A percentile compares a stretch with the other conserved stretches of the same genome.
phyloP scores from a whole-genome alignment of 2,888 invertebrate species.

The Strigamia transsilvanica region DNA sequence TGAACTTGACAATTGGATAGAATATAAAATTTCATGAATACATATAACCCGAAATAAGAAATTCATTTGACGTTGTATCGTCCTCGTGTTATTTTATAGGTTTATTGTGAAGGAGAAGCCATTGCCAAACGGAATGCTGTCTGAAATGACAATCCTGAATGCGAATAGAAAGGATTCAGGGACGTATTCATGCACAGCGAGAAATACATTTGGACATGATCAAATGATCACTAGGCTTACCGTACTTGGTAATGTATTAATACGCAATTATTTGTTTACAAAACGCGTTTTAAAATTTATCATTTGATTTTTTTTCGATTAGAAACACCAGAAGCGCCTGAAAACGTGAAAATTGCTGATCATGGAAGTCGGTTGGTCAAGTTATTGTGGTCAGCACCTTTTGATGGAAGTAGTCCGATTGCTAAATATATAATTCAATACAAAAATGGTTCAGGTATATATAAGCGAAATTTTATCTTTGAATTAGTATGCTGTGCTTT shows the following conservation, averaged over 20 bases:
- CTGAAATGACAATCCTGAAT: conserved; percentile 54
- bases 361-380: conserved; percentile 61
- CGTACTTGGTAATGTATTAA: conserved; percentile 51
- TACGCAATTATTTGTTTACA: neutral
- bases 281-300: neutral
- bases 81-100: neutral
- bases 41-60: neutral
- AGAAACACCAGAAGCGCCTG: conserved; percentile 64
- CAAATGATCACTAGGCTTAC: conserved; percentile 54
- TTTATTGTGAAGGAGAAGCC: conserved; percentile 34
- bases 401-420: conserved; percentile 64
- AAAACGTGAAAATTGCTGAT: conserved; percentile 60
- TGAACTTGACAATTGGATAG: neutral
- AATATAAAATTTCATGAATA: neutral
- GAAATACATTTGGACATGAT: conserved; percentile 55
- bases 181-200: conserved; percentile 53
- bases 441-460: conserved; percentile 58
- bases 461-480: neutral
- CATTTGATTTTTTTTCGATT: neutral
- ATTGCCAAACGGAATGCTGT: conserved; percentile 50
- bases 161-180: conserved; percentile 55
- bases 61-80: neutral
- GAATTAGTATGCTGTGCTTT: neutral
- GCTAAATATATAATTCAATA: conserved; percentile 63
- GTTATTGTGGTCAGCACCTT: conserved; percentile 63